Evolutionary conservation across 2,113 vertebrate species (phyloP), one percentile per base, ranked within the genome.

Genomic region (Rousettus leschenaultii): DNA sequence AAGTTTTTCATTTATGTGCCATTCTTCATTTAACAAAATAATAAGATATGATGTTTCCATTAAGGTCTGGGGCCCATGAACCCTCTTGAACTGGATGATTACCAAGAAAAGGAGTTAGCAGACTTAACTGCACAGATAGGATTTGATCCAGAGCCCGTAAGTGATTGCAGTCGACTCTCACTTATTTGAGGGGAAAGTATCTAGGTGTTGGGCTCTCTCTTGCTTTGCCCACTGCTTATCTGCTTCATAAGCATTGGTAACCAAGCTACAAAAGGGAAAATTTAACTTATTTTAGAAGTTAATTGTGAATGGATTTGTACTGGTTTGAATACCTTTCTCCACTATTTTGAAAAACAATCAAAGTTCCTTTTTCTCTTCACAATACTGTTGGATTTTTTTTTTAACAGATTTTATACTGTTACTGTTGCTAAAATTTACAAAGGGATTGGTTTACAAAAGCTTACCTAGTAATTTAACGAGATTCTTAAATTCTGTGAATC

Each of bases 11-110:
- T 88, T 89, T 97, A 84, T 40, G 28, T 90, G 53, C 14, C 28
- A n/a, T 71, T 95, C 6, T 93, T 87, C 2, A 11, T 77, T 96
- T 95, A 96, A 93, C 11, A 48, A 96, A 97, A 96, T 96, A 95
- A 92, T 89, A 96, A 94, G 55, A 87, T 35, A 70, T 97, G 91
- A 94, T 13, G 9, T 97, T 95, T 98, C 94, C 79, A 10, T 98
- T 98, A 97, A 99, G 99, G 98, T 97, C 98, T 66, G 43, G 98
- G 98, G 45, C 92, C 98, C 85, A 98, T 98, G 97, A 98, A 98
- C 83, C 97, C 96, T 28, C 83, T 99, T 87, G 97, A 98, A 91
- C 97, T 98, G 71, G 98, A 99, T 90, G 98, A 99, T 96, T 98
- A 98, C 89, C 90, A 97, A 74, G 97, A 98, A 78, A 99, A 98